Percentiles rank a stretch among this genome's conserved stretches.
Evolutionary conservation across 2,113 vertebrate species (phyloP).

Genomic region (Cyphomyrus discorhynchus): DNA sequence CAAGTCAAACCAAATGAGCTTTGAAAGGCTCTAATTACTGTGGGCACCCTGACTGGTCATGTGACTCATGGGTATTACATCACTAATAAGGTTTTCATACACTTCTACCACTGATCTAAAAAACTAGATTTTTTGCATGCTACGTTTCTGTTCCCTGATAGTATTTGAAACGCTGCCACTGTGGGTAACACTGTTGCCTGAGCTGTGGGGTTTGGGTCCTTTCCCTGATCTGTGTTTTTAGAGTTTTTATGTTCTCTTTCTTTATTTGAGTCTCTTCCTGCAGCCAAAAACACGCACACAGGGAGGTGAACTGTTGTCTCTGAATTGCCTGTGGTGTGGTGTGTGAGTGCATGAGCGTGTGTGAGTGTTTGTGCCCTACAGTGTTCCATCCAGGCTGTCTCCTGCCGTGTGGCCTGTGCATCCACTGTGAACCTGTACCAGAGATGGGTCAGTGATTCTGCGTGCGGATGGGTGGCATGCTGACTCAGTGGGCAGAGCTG

Average conservation of each 20-base stretch:
- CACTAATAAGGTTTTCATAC: background rate
- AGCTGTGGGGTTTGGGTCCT: background rate
- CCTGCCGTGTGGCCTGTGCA: background rate
- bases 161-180: background rate
- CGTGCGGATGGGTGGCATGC: background rate
- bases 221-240: background rate
- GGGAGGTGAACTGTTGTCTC: background rate
- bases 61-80: background rate
- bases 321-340: background rate
- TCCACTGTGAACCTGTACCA: background rate
- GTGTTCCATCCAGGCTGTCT: background rate
- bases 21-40: background rate
- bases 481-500: background rate
- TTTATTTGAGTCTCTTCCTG: background rate
- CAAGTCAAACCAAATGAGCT: background rate
- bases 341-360: background rate
- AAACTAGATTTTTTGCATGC: background rate
- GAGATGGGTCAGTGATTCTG: background rate
- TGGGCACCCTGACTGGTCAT: background rate
- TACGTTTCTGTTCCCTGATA: background rate
- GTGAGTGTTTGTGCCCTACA: background rate
- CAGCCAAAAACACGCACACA: background rate
- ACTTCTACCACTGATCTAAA: background rate
- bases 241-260: background rate
- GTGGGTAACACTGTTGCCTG: background rate